Conservation (phyloP, 2,888 invertebrate genomes). For the Brachyptera risi region DNA sequence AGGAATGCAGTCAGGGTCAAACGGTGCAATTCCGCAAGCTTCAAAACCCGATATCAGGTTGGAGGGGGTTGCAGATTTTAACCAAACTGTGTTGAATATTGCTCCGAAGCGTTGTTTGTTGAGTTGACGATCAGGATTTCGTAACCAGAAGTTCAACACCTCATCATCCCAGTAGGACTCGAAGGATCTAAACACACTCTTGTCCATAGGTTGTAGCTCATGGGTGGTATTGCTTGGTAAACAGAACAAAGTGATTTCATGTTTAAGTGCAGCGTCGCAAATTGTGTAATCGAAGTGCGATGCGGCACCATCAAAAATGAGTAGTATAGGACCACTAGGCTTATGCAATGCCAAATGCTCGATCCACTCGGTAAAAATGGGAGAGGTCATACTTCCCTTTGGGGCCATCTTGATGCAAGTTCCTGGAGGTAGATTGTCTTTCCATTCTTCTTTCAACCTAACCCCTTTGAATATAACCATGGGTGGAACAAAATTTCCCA, state of each 20-base stretch:
- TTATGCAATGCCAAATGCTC: constrained; percentile 37
- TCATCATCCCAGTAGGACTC: constrained; percentile 41
- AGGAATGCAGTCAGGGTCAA: constrained; percentile 37
- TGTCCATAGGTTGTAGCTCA: constrained; percentile 41
- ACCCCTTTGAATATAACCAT: constrained; percentile 23
- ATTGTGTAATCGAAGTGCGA: constrained; percentile 39
- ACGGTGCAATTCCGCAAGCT: constrained; percentile 37
- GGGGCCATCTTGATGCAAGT: constrained; percentile 34
- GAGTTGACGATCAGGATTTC: constrained; percentile 35
- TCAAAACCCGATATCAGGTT: constrained; percentile 23
- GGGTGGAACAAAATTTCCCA: constrained; percentile 22
- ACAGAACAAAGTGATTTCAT: constrained; percentile 39
- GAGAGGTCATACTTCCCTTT: constrained; percentile 39
- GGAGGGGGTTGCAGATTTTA: constrained; percentile 17
- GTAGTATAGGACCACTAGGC: constrained; percentile 32
- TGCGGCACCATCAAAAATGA: constrained; percentile 40
- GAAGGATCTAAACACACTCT: constrained; percentile 39
- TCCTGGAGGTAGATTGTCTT: constrained; percentile 36
- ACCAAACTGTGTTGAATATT: constrained; percentile 28
- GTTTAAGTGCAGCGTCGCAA: constrained; percentile 38
- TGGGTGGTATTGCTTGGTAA: constrained; percentile 42
- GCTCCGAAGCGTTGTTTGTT: constrained; percentile 39
- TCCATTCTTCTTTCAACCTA: constrained; percentile 14
- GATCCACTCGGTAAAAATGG: constrained; percentile 35
- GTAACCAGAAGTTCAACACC: constrained; percentile 38